Base-by-base conservation (phyloP, 2,888 invertebrate species). In the Zele albiditarsus region DNA sequence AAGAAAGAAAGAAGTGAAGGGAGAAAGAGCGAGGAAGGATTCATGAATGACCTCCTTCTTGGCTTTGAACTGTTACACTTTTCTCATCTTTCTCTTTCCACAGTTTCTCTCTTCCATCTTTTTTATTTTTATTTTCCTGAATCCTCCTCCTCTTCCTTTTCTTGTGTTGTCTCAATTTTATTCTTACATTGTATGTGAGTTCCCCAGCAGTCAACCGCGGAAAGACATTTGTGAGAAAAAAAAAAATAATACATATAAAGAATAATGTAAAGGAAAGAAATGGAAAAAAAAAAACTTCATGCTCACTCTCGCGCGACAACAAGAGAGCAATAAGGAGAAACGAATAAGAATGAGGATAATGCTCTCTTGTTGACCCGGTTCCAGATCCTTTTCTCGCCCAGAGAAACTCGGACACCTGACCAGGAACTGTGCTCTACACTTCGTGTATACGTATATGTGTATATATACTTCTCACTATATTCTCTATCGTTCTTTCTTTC, bases 371-470 rank as follows among this genome's bases (percentile, higher is more conserved):
- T 73, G 75, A 75, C 75, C 75, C 58, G 71, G 62, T 75, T 75
- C 66, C 71, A 62, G 68, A 71, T 67, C 60, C 62, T 67, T 62
- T 68, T 42, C 67, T 71, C 66, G 58, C 28, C 49, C 78, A 74
- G 78, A 79, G 78, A 80, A 80, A 80, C 80, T 80, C 80, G 79
- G 79, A 80, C 80, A 80, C 80, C 80, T 80, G 80, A 79, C 78
- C 80, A 80, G 80, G 80, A 80, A 80, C 78, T 79, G 76, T 77
- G 68, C 71, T 78, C 80, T 76, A 73, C 42, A 60, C 62, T 75
- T 38, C 58, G 27, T 70, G 38, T 68, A 38, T 66, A 53, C 67
- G 20, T 49, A 42, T 62, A 70, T 57, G 23, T 25, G 46, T 31
- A 46, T 53, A 49, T 23, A 25, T 28, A 65, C 65, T 5, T 31